Evolutionary conservation across 2,888 invertebrate genomes (phyloP), one percentile per base, ranked within the genome.

Genomic region (Drosophila monieri): DNA sequence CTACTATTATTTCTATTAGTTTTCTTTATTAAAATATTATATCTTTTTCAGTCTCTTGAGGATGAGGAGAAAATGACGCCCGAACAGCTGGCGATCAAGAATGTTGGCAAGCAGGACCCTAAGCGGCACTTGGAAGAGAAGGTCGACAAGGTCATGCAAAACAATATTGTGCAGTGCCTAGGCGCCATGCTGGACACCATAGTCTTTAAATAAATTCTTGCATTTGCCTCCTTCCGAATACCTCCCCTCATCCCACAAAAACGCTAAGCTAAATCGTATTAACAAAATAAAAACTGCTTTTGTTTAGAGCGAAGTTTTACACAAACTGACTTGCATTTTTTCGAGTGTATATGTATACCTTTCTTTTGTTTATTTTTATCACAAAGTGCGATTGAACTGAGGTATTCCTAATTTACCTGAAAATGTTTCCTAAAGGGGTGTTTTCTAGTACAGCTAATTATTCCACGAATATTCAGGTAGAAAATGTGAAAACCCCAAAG

Each of bases 11-110:
- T 3, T 14, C 3, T 14, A 6, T 1, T 0, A 9, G 0, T 35
- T 35, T 1, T 14, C 2, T 37, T 14, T 37, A 18, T 18, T n/a
- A 3, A 41, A 41, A 2, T n/a, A 3, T 4, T 10, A 4, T 21
- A 21, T 35, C 41, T 78, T 44, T 80, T 88, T 8, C 39, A 91
- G 91, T 97, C 99, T 6, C 93, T 99, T 69, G 99, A 99, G 92
- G 99, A 99, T 87, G 99, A 99, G 91, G 99, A 99, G 90, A 99
- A 98, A 92, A 99, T 99, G 99, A 99, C 99, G 3, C 97, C 98
- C 1, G 99, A 99, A 92, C 99, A 99, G 91, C 93, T 99, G 92
- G 99, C 99, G 18, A 99, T 99, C 89, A 99, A 99, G 92, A 99
- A 99, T 93, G 99, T 99, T 68, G 99, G 99, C 57, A 99, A 97